Conservation (phyloP, 2,888 invertebrate genomes). For the Caenorhabditis auriculariae region DNA sequence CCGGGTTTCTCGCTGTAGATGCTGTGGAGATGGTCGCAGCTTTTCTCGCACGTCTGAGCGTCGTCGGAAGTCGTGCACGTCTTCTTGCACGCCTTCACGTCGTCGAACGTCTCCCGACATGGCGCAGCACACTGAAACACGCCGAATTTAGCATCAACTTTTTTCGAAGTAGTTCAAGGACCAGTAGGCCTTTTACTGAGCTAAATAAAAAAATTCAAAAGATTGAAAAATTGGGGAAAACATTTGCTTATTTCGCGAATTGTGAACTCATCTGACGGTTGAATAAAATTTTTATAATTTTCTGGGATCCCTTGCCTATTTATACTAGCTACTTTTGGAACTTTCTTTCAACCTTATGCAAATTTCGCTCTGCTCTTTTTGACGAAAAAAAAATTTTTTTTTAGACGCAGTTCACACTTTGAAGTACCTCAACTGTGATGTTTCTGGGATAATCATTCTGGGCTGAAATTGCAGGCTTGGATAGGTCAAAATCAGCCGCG, state of each 20-base stretch:
- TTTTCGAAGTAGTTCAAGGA: background rate
- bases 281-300: background rate
- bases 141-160: background rate
- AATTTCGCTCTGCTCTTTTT: background rate
- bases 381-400: background rate
- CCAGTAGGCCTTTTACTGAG: too few relatives aligned
- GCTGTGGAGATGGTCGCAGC: constrained; percentile 63
- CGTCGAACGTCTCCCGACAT: constrained; percentile 49
- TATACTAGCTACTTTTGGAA: background rate
- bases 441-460: too few relatives aligned
- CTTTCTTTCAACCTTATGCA: background rate
- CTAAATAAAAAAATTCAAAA: too few relatives aligned
- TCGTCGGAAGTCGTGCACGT: constrained; percentile 16
- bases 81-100: constrained; percentile 26
- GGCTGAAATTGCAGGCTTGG: too few relatives aligned
- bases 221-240: too few relatives aligned
- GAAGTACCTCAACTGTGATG: too few relatives aligned
- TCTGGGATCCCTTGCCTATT: background rate
- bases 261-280: background rate
- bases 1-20: constrained; percentile 63
- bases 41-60: constrained; percentile 46
- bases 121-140: constrained; percentile 56
- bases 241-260: too few relatives aligned
- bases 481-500: too few relatives aligned
- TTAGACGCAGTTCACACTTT: too few relatives aligned